Evolutionary conservation across 2,113 vertebrate species (phyloP), one percentile per base, ranked within the genome.

Genomic region (Copsychus sechellarum): DNA sequence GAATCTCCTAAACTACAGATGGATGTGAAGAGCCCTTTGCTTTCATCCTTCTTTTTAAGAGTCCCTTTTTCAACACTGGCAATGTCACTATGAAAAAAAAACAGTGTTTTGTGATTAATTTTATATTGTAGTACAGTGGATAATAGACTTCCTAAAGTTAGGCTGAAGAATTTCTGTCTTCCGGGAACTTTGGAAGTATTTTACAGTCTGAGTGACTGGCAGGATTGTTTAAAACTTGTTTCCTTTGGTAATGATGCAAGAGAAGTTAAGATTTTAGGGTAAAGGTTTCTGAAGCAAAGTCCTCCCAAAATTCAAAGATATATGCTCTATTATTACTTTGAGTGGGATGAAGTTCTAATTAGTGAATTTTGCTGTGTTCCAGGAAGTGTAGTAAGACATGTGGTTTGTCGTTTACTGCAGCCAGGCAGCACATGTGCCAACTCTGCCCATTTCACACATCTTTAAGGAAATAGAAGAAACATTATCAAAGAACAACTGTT

Each of bases 1-100:
- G 92, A 95, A 76, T 66, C 48, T 85, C n/a, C 85, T 94, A 86
- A 95, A 78, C 45, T 66, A 33, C 56, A 88, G 89, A 95, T 70
- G 42, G 64, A 91, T 96, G 54, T 71, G 21, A 67, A 86, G 80
- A 84, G 50, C 14, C 28, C 36, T 86, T 61, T 54, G 19, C 38
- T 92, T 91, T 54, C 86, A 93, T 88, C 25, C 12, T 89, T 95
- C 69, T 90, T 81, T 65, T 83, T 73, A 78, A 77, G 88, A 88
- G 23, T 83, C 34, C 42, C 6, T 80, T 88, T 88, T 86, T 70
- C 89, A 91, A 58, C 70, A 54, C 67, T 62, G 60, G n/a, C 29
- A 84, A 86, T 73, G 66, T 54, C 77, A 84, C 54, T 83, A 29
- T 18, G 54, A 54, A 11, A 81, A 11, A 81, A 95, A 91, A 86